Conservation (phyloP, 2,888 invertebrate genomes). For the Aricia artaxerxes region DNA sequence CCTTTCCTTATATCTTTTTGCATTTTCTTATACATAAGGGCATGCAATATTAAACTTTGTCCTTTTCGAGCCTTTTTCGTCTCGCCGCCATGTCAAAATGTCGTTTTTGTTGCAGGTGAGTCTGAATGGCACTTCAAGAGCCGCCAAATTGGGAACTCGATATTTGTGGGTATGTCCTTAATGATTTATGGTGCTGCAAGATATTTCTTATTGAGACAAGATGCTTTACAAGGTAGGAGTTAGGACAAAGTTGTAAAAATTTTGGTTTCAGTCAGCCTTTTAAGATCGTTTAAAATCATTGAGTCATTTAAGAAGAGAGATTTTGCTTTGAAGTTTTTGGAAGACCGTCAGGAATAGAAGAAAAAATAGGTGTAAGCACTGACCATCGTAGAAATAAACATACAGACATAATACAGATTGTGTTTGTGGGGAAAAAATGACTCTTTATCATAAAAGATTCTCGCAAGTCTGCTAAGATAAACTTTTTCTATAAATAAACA, state of each 20-base stretch:
- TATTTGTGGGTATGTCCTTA: background rate
- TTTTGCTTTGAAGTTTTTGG: background rate
- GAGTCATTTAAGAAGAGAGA: background rate
- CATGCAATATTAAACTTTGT: background rate
- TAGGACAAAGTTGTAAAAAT: background rate
- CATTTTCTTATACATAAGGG: background rate
- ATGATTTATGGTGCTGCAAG: background rate
- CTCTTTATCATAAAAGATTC: no score
- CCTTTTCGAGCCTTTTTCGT: background rate
- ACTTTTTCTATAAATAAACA: no score
- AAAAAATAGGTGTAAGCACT: background rate
- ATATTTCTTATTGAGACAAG: background rate
- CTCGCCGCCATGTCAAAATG: background rate
- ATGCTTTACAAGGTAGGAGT: background rate
- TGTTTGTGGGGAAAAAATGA: no score
- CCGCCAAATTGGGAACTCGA: background rate
- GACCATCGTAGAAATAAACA: no score
- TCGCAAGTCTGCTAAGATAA: no score
- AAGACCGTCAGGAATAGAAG: background rate
- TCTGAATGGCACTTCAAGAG: background rate
- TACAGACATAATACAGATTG: no score
- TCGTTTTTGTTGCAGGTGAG: conserved; percentile 21
- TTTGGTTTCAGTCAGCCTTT: background rate
- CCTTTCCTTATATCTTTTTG: no score
- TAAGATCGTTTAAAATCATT: background rate